phyloP scores from a whole-genome alignment of 2,113 vertebrate species.

The Cinclus cinclus region DNA sequence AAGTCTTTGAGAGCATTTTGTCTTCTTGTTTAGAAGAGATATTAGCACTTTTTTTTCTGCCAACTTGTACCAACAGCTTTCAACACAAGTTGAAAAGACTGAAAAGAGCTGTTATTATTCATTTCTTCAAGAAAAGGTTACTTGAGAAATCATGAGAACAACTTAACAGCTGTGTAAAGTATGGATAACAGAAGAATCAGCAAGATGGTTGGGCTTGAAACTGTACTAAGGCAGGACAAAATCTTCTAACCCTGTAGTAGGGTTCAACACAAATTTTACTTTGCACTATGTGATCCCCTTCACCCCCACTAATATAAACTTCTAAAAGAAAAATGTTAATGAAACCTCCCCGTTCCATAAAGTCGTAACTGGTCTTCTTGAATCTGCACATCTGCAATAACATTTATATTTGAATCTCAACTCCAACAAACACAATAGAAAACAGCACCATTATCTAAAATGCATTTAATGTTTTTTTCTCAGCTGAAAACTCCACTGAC shows the following conservation, averaged over 20 bases:
- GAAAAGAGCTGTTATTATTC: neutral
- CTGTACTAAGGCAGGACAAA: neutral
- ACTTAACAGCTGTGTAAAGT: neutral
- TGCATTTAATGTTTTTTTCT: neutral
- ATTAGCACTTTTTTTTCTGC: neutral
- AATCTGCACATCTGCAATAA: neutral
- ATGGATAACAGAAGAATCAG: neutral
- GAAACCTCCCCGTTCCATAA: neutral
- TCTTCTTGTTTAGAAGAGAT: neutral
- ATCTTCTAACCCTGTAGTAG: fast-evolving
- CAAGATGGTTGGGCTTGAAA: neutral
- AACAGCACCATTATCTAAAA: neutral
- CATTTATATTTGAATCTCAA: neutral
- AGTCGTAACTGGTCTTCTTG: neutral
- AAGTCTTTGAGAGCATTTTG: neutral
- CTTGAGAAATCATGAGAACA: conserved; percentile 2
- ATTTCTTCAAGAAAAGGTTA: neutral
- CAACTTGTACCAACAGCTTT: neutral
- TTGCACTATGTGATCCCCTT: neutral
- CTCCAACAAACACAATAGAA: neutral
- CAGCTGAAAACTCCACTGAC: neutral
- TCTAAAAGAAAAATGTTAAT: neutral
- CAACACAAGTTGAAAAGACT: neutral
- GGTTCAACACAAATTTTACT: neutral
- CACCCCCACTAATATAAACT: neutral